Evolutionary conservation across 2,888 invertebrate genomes (phyloP).

Genomic region (Lithosia quadra): DNA sequence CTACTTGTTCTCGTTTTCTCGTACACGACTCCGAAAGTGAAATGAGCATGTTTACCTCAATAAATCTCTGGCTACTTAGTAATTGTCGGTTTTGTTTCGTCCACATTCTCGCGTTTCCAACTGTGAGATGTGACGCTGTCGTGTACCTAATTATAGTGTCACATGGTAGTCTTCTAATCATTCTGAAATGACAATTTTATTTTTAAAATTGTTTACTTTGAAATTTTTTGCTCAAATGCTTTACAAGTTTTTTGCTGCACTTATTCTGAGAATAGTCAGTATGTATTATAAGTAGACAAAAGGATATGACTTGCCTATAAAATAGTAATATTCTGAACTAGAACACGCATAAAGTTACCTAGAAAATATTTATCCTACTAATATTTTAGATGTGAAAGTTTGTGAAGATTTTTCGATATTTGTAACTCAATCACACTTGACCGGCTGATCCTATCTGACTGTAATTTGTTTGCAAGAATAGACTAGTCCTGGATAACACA

Average conservation of each 20-base stretch:
- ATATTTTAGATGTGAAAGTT: too few relatives aligned
- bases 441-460: too few relatives aligned
- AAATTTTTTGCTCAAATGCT: neutral
- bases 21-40: constrained; percentile 78
- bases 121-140: constrained; percentile 21
- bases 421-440: too few relatives aligned
- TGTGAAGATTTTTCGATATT: too few relatives aligned
- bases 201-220: constrained; percentile 4
- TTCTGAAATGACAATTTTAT: neutral
- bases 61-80: constrained; percentile 69
- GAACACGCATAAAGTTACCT: too few relatives aligned
- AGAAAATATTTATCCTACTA: too few relatives aligned
- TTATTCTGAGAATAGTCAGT: neutral
- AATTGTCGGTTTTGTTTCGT: constrained; percentile 53
- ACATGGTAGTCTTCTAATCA: neutral
- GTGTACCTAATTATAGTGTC: constrained; percentile 24
- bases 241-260: neutral
- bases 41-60: constrained; percentile 71
- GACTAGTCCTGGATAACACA: too few relatives aligned
- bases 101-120: constrained; percentile 43
- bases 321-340: neutral
- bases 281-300: neutral
- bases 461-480: too few relatives aligned
- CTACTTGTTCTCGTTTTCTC: constrained; percentile 71
- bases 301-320: too few relatives aligned